phyloP scores from a whole-genome alignment of 2,888 invertebrate genomes.

The Cantharis lateralis region DNA sequence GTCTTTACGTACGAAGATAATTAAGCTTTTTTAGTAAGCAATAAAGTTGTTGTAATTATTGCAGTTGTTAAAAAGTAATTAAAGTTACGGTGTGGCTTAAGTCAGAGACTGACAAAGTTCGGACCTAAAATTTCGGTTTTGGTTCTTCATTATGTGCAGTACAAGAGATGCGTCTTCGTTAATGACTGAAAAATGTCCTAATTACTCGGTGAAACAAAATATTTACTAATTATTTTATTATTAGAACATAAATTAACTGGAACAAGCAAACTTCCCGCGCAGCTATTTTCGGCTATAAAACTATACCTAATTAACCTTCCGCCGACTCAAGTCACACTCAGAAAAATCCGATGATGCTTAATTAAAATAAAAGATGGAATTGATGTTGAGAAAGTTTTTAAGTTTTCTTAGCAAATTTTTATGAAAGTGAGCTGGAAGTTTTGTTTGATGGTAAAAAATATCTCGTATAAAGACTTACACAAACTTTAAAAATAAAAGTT shows the following conservation, averaged over 20 bases:
- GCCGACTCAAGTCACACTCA: conserved; percentile 4
- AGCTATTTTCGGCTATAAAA: neutral
- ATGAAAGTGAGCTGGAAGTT: conserved; percentile 5
- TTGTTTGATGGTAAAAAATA: conserved; percentile 16
- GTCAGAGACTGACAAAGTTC: neutral
- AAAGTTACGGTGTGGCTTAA: neutral
- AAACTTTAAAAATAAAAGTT: conserved; percentile 24
- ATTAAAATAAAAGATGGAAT: conserved; percentile 18
- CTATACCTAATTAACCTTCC: neutral
- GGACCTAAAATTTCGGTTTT: neutral
- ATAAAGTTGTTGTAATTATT: neutral
- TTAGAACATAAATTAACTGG: neutral
- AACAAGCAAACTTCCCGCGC: neutral
- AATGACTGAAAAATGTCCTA: neutral
- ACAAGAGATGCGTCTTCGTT: neutral
- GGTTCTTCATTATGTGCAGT: neutral
- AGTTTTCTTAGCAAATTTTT: conserved; percentile 11
- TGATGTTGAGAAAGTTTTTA: conserved; percentile 2
- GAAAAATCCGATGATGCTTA: conserved; percentile 16
- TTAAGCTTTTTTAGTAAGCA: neutral
- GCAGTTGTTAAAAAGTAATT: neutral
- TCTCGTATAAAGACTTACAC: conserved; percentile 13
- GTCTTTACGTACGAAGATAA: neutral
- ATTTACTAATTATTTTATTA: neutral
- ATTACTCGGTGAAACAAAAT: neutral